Evolutionary conservation across 2,113 vertebrate genomes (phyloP).

Genomic region (Callopanchax toddi): DNA sequence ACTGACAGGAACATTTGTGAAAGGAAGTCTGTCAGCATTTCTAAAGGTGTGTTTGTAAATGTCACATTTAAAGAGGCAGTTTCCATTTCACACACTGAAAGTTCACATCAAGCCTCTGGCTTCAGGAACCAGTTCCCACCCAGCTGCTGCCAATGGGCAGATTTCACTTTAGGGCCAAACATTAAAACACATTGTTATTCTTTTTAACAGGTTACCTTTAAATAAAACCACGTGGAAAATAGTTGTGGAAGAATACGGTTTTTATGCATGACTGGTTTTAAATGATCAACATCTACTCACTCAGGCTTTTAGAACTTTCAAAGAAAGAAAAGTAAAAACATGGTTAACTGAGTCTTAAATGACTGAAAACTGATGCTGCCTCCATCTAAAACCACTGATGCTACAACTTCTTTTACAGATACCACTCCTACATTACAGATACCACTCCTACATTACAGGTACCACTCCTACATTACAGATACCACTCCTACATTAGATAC

Average conservation of each 20-base stretch:
- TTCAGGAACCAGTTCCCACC: slow-evolving; percentile 19
- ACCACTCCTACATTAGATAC: too few relatives aligned
- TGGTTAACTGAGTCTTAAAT: too few relatives aligned
- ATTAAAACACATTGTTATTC: neutral
- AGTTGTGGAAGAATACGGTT: neutral
- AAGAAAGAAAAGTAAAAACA: too few relatives aligned
- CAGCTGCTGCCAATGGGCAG: slow-evolving; percentile 20
- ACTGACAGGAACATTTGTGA: slow-evolving; percentile 1
- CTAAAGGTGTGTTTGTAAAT: slow-evolving; percentile 50
- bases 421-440: too few relatives aligned
- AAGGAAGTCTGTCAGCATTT: slow-evolving; percentile 23
- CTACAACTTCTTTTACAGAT: too few relatives aligned
- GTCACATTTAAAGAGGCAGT: slow-evolving; percentile 46
- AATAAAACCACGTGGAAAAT: neutral
- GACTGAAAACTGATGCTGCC: too few relatives aligned
- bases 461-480: too few relatives aligned
- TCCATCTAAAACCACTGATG: too few relatives aligned
- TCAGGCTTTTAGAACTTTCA: neutral
- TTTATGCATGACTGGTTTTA: too few relatives aligned
- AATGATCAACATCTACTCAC: neutral
- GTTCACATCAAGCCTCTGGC: slow-evolving; percentile 60
- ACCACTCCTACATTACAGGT: too few relatives aligned
- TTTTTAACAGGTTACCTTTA: neutral
- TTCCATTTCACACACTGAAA: slow-evolving; percentile 48
- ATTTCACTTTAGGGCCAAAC: neutral